Evolutionary conservation across 2,797 vertebrate genomes (phyloP).

Genomic region (Gymnocypris eckloni): DNA sequence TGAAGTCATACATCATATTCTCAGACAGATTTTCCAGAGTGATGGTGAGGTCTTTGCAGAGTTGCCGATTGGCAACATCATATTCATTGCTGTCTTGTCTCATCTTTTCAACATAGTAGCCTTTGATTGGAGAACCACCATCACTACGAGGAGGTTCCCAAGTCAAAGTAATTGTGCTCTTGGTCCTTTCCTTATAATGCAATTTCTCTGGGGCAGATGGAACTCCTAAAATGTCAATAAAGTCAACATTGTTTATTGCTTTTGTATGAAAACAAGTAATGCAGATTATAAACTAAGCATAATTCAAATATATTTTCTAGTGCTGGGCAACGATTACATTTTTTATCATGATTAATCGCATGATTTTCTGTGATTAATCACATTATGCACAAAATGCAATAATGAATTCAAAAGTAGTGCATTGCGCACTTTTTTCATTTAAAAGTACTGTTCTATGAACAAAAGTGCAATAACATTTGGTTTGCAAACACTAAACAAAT

Average conservation of each 20-base stretch:
- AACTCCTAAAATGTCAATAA: slow-evolving; percentile 77
- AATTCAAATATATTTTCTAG: background rate
- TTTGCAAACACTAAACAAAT: no score
- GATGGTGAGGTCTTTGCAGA: slow-evolving; percentile 84
- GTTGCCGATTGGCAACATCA: slow-evolving; percentile 88
- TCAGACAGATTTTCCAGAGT: slow-evolving; percentile 91
- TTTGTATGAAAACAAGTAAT: background rate
- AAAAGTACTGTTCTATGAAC: no score
- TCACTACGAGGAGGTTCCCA: slow-evolving; percentile 92
- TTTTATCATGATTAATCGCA: no score
- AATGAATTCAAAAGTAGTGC: no score
- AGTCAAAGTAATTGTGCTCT: slow-evolving; percentile 85
- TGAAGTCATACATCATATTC: slow-evolving; percentile 92
- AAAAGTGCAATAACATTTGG: no score
- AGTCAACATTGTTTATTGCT: slow-evolving; percentile 20
- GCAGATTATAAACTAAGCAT: background rate
- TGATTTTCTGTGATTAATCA: no score
- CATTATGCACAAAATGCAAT: no score
- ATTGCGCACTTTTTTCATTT: no score
- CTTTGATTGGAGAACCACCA: slow-evolving; percentile 89
- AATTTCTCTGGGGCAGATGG: slow-evolving; percentile 94
- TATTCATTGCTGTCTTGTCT: slow-evolving; percentile 89
- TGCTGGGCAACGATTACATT: no score
- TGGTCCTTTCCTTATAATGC: slow-evolving; percentile 88
- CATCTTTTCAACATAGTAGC: slow-evolving; percentile 95